Conservation (phyloP, 2,113 vertebrate species). For the Syrrhaptes paradoxus region DNA sequence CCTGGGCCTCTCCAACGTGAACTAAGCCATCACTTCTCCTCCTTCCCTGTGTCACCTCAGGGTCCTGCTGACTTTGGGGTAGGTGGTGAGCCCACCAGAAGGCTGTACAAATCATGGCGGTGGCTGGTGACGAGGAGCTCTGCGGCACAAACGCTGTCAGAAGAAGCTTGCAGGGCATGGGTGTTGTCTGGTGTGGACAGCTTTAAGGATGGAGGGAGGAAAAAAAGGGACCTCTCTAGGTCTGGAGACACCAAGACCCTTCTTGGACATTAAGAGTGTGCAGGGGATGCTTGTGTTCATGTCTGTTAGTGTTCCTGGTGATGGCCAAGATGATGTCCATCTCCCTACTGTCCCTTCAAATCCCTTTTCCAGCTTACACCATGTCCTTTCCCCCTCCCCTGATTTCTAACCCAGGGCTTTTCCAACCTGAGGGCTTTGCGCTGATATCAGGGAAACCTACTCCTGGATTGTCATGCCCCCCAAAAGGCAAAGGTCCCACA, state of each 20-base stretch:
- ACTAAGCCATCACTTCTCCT: neutral
- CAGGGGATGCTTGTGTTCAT: neutral
- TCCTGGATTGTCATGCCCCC: neutral
- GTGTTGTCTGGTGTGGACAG: neutral
- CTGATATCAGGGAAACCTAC: neutral
- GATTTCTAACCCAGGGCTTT: neutral
- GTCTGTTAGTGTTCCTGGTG: neutral
- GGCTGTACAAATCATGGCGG: rapidly evolving
- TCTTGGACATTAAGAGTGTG: neutral
- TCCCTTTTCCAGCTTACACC: neutral
- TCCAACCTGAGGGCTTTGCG: neutral
- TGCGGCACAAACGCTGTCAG: neutral
- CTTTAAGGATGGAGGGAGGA: neutral
- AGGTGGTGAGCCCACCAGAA: neutral
- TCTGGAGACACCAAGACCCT: neutral
- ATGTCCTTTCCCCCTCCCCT: neutral
- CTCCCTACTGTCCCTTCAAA: neutral
- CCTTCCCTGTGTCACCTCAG: neutral
- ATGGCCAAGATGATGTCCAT: neutral
- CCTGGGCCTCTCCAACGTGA: neutral
- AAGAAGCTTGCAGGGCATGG: neutral
- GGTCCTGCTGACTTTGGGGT: neutral
- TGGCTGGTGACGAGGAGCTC: neutral
- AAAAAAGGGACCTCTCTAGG: neutral
- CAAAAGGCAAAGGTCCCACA: neutral